Percentiles rank a stretch among this genome's conserved stretches.
Conservation (phyloP, 1,140 invertebrate species). For the Solen grandis region DNA sequence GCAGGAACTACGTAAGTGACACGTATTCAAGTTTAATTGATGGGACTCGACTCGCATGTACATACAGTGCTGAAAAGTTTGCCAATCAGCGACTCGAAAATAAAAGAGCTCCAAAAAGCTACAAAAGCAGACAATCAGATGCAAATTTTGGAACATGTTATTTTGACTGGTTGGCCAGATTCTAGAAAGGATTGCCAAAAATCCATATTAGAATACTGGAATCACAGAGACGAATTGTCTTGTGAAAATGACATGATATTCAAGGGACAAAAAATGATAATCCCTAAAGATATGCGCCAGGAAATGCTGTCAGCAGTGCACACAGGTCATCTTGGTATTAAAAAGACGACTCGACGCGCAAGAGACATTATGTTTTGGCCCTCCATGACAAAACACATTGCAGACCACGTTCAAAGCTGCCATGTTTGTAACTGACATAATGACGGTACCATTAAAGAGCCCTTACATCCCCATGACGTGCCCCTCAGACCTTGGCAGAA, state of each 20-base stretch:
- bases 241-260: neutral
- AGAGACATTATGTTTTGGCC: neutral
- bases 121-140: too few relatives aligned
- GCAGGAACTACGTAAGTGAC: slow-evolving; percentile 11
- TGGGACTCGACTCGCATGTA: too few relatives aligned
- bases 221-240: neutral
- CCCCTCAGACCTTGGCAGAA: too few relatives aligned
- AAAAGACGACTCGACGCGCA: neutral
- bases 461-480: too few relatives aligned
- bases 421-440: too few relatives aligned
- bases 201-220: neutral
- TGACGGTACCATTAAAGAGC: too few relatives aligned
- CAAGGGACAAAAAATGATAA: neutral
- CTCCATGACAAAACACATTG: neutral
- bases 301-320: neutral
- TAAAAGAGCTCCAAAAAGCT: too few relatives aligned
- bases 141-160: too few relatives aligned
- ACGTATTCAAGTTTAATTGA: slow-evolving; percentile 20
- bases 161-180: too few relatives aligned
- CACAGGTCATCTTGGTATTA: neutral
- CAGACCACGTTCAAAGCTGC: neutral
- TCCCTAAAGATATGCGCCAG: neutral
- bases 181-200: too few relatives aligned
- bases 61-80: too few relatives aligned
- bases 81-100: too few relatives aligned